Evolutionary conservation across 2,888 invertebrate genomes (phyloP), one percentile per base, ranked within the genome.

Genomic region (Acronicta psi): DNA sequence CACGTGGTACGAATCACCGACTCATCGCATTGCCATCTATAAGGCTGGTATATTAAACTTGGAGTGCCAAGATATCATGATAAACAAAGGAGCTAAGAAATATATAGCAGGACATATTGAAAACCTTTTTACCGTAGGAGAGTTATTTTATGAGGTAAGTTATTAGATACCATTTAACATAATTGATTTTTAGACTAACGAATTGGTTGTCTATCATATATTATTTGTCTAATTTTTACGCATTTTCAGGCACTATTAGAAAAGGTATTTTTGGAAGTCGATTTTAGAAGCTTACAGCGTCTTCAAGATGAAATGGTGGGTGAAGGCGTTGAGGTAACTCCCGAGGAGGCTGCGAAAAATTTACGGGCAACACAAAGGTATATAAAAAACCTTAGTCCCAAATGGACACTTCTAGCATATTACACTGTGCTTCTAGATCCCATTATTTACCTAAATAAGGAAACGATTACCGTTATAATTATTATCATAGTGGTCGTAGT

Each of bases 1-100:
- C 0, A 96, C 96, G 0, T 94, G 91, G 81, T 96, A 96, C 81
- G 96, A 97, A 82, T 86, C 95, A 11, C 97, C 97, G 0, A 80
- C 59, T 10, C 60, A 75, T 16, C 52, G 81, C 8, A 82, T 93
- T 16, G 70, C 65, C 1, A 91, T 94, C 29, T 72, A 81, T 40
- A 73, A 77, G 60, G 77, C 90, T 38, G 91, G 90, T n/a, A 81
- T 91, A 49, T 74, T 94, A 6, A 91, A 92, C 50, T 67, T 91
- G 70, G 87, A 91, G 23, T 91, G 91, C 65, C 84, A 89, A 11
- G 86, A 87, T 63, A 82, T 89, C n/a, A 80, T 60, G 53, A 82
- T 91, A 37, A 91, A 88, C 68, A 87, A 80, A 77, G 80, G 78
- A 13, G 72, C 86, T 1, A 82, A 83, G 54, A 86, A 84, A 54